These are phyloP conservation scores for Empis stercorea DNA, from an alignment of 2,888 invertebrate genomes.

Conservation along the genomic window DNA sequence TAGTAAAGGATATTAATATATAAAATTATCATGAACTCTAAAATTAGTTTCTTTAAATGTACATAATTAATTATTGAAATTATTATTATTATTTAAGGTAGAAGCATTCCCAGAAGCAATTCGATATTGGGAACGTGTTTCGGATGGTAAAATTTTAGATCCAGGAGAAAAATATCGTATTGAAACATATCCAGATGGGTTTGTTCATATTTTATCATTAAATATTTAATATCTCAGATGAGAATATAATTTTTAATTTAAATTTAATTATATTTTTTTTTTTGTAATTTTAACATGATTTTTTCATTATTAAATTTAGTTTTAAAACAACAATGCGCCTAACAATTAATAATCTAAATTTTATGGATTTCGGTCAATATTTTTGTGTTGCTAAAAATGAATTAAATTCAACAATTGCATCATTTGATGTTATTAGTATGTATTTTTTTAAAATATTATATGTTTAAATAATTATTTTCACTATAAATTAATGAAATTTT, in stretches of 20 bases:
- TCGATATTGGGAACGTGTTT: slow-evolving; percentile 66
- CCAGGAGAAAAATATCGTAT: slow-evolving; percentile 49
- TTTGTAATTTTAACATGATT: background rate
- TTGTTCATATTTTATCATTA: background rate
- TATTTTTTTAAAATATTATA: too few species aligned
- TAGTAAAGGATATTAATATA: too few species aligned
- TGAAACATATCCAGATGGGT: slow-evolving; percentile 41
- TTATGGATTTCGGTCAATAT: slow-evolving; percentile 60
- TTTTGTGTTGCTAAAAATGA: slow-evolving; percentile 79
- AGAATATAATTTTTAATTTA: background rate
- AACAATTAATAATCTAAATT: slow-evolving; percentile 55
- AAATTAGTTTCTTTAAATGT: too few species aligned
- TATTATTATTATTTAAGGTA: too few species aligned
- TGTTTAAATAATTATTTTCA: too few species aligned
- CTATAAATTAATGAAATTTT: background rate
- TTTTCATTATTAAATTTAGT: slow-evolving; percentile 13
- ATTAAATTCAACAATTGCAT: slow-evolving; percentile 64
- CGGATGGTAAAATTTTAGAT: slow-evolving; percentile 62
- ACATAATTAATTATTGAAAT: slow-evolving; percentile 2
- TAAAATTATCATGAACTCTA: too few species aligned
- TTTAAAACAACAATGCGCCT: slow-evolving; percentile 65
- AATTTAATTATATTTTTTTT: background rate
- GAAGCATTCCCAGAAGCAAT: slow-evolving; percentile 81
- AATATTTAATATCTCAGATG: background rate
- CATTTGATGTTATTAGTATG: slow-evolving; percentile 53